These are phyloP conservation scores for Balanococcus diminutus DNA, from an alignment of 2,888 invertebrate species.

Conservation along the genomic window DNA sequence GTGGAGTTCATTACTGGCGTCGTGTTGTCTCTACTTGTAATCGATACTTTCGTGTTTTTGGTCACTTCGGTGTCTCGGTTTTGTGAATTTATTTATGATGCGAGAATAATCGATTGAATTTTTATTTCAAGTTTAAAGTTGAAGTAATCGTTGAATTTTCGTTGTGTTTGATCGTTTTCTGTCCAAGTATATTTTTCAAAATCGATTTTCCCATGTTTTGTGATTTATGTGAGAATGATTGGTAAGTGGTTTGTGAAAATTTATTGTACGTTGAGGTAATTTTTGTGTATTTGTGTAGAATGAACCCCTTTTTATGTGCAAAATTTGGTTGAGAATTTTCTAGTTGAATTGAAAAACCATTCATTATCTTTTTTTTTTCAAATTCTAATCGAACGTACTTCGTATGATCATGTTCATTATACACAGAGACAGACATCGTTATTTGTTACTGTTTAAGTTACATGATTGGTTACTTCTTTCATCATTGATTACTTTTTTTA, in stretches of 20 bases:
- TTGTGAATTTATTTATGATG: background rate
- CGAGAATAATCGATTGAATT: background rate
- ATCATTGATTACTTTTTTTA: too few species aligned
- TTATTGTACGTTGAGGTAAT: background rate
- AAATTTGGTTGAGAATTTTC: too few species aligned
- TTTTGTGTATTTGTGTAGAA: too few species aligned
- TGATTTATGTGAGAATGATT: background rate
- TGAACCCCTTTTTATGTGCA: too few species aligned
- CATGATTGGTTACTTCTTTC: too few species aligned
- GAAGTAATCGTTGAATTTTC: background rate
- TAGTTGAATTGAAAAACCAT: too few species aligned
- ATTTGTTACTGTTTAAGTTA: too few species aligned
- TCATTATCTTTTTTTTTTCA: too few species aligned
- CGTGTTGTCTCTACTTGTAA: background rate
- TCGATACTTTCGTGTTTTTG: conserved; percentile 29
- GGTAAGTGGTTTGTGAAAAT: background rate
- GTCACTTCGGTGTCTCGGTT: background rate
- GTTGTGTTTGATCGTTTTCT: background rate
- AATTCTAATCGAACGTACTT: too few species aligned
- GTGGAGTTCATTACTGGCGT: conserved; percentile 24
- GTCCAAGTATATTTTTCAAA: background rate
- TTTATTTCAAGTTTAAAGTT: background rate
- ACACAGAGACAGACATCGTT: too few species aligned
- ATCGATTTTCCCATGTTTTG: background rate
- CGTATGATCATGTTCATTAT: too few species aligned